Percentiles rank a stretch among this genome's conserved stretches.
These are phyloP conservation scores for Dicranocentrus wangi DNA, from an alignment of 2,888 invertebrate genomes.

Conservation along the genomic window DNA sequence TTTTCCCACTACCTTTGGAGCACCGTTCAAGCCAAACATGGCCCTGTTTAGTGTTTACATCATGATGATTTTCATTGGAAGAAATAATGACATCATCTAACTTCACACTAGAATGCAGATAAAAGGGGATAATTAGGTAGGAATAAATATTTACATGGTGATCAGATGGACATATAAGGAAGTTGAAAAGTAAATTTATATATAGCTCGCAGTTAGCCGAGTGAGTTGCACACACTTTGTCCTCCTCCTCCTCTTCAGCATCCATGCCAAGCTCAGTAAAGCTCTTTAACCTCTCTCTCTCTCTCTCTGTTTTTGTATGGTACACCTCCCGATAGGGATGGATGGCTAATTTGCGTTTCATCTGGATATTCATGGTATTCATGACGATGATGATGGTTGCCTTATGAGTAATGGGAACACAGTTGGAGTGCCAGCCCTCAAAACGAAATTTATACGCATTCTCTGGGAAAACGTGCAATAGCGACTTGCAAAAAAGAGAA, in stretches of 20 bases:
- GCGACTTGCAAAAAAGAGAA: too few species aligned
- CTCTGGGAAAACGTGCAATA: too few species aligned
- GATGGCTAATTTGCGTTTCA: too few species aligned
- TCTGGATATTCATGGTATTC: too few species aligned
- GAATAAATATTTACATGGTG: conserved; percentile 1
- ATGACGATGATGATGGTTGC: too few species aligned
- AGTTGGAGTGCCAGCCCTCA: too few species aligned
- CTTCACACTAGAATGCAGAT: conserved; percentile 40
- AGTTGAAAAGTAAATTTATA: neutral
- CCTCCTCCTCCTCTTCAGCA: neutral
- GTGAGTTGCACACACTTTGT: neutral
- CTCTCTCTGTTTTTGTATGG: neutral
- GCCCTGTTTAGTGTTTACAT: conserved; percentile 10
- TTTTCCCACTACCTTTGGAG: too few species aligned
- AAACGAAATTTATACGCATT: too few species aligned
- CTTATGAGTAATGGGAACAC: too few species aligned
- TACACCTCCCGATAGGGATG: too few species aligned
- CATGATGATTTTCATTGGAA: conserved; percentile 18
- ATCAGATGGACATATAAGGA: conserved; percentile 1
- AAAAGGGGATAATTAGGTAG: conserved; percentile 9
- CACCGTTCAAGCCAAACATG: too few species aligned
- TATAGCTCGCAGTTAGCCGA: neutral
- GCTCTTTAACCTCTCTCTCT: too few species aligned
- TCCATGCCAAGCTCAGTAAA: neutral
- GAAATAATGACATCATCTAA: conserved; percentile 56